Conservation (phyloP, 2,888 invertebrate species). For the Muscina levida region DNA sequence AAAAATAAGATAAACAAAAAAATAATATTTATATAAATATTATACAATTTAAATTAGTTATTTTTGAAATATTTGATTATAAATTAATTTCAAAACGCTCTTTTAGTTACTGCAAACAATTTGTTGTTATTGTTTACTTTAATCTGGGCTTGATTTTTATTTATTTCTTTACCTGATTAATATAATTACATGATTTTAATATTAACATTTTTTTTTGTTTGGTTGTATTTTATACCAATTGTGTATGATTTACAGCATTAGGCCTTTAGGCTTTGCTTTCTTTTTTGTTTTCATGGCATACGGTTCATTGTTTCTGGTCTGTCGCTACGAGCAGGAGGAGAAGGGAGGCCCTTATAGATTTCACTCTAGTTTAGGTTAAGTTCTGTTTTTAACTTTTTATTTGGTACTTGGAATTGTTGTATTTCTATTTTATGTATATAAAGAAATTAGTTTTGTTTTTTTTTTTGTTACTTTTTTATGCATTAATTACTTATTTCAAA, state of each 20-base stretch:
- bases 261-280: constrained; percentile 44
- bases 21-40: constrained; percentile 65
- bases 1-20: constrained; percentile 23
- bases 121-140: constrained; percentile 36
- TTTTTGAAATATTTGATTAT: constrained; percentile 26
- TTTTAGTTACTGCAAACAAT: constrained; percentile 42
- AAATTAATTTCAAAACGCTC: constrained; percentile 35
- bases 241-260: constrained; percentile 33
- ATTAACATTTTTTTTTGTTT: neutral
- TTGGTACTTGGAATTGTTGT: constrained; percentile 56
- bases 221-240: constrained; percentile 5
- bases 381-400: constrained; percentile 33
- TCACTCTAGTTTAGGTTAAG: constrained; percentile 21
- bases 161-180: constrained; percentile 12
- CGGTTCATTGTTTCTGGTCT: constrained; percentile 5
- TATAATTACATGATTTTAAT: neutral
- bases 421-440: constrained; percentile 37
- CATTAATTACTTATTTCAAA: constrained; percentile 51
- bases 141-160: constrained; percentile 27
- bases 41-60: constrained; percentile 55
- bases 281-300: constrained; percentile 51
- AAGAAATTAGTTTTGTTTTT: constrained; percentile 43
- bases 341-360: constrained; percentile 31
- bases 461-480: constrained; percentile 42
- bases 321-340: neutral